Evolutionary conservation across 2,888 invertebrate species (phyloP), one percentile per base, ranked within the genome.

Genomic region (Elgonia sp.): DNA sequence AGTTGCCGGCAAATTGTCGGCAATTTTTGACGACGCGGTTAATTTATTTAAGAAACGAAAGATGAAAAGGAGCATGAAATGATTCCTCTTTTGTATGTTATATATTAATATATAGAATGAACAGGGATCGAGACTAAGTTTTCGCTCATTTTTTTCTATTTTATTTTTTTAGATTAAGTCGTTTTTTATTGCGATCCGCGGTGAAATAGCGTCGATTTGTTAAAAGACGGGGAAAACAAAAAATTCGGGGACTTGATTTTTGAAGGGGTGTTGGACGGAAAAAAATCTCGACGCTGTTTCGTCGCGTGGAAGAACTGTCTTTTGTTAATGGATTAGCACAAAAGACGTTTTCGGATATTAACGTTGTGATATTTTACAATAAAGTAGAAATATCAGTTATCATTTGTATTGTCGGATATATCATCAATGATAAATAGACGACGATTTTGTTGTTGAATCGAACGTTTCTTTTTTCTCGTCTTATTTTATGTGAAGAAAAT

Each of bases 331-430:
- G 84, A 90, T 90, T 90, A 86, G 90, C 90, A 90, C 90, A 91
- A 92, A 91, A 92, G 92, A 91, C 91, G 90, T 86, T 90, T 90
- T 89, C 87, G 87, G 93, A 94, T 93, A 93, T 93, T 93, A 92
- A 93, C 92, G 92, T 94, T 94, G 94, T 94, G 94, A 94, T 94
- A 94, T 94, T 94, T 93, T 94, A 93, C 92, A 93, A 94, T 92
- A 90, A 88, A 92, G 92, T 93, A 92, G 92, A 93, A 92, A 92
- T 92, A 91, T 89, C 90, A 90, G 91, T 93, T 92, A 92, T 92
- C 92, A 92, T 92, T 91, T 92, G 93, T 94, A 93, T 93, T 93
- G 93, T 92, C 89, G 89, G 92, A 91, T 92, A 92, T 93, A 93
- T 93, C 93, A 92, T 10, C 37, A 50, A 40, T n/a, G 57, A 57